Percentiles rank a stretch among this genome's conserved stretches.
These are phyloP conservation scores for Tychaedon coryphoeus DNA, from an alignment of 2,113 vertebrate genomes.

Conservation along the genomic window DNA sequence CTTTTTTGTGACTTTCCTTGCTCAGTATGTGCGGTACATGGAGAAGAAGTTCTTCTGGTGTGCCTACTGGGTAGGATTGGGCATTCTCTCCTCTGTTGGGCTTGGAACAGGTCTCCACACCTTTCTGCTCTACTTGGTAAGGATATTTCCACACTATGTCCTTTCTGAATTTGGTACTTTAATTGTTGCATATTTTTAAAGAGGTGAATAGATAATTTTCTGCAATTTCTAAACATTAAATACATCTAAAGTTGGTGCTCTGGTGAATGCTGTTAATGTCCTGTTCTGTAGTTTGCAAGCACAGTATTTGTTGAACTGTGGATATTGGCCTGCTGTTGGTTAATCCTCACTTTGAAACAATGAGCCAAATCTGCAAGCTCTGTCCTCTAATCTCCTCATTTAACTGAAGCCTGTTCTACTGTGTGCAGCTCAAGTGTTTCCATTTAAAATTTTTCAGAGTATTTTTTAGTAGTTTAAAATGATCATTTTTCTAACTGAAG, in stretches of 20 bases:
- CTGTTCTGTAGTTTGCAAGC: neutral
- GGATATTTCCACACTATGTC: neutral
- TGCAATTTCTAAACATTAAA: rapidly evolving
- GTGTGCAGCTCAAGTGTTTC: neutral
- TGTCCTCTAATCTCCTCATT: neutral
- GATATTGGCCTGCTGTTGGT: neutral
- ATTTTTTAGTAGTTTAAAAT: neutral
- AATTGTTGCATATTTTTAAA: neutral
- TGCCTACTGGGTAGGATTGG: slow-evolving; percentile 88
- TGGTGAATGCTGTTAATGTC: neutral
- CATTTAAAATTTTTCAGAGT: neutral
- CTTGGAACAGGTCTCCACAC: slow-evolving; percentile 88
- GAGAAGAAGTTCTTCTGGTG: slow-evolving; percentile 88
- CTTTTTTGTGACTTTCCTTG: slow-evolving; percentile 36
- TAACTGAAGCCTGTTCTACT: neutral
- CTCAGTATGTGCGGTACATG: slow-evolving; percentile 83
- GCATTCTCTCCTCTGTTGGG: slow-evolving; percentile 87
- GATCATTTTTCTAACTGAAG: neutral
- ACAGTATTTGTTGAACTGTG: neutral
- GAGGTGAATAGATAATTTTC: neutral
- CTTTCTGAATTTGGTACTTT: neutral
- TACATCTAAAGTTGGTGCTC: neutral
- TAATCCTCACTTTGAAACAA: neutral
- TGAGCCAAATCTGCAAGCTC: neutral
- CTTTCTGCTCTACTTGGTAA: slow-evolving; percentile 92